phyloP scores from a whole-genome alignment of 1,140 invertebrate genomes.

The Leptonema lineaticorne region DNA sequence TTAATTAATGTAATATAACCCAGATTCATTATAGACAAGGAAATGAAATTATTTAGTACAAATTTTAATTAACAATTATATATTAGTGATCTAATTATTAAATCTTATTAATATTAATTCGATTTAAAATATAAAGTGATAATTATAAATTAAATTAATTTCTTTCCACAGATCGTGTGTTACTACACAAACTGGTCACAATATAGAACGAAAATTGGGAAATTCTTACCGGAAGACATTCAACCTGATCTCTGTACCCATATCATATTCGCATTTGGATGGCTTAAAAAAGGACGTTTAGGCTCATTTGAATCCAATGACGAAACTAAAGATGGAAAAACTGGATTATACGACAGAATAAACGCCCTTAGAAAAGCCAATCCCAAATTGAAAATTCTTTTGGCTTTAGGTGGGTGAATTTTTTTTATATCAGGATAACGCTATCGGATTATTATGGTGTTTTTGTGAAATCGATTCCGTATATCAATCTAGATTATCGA shows the following conservation, averaged over 20 bases:
- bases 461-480: background rate
- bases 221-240: slow-evolving; percentile 93
- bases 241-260: slow-evolving; percentile 94
- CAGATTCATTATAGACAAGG: too few species aligned
- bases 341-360: slow-evolving; percentile 85
- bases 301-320: slow-evolving; percentile 91
- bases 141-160: background rate
- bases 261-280: slow-evolving; percentile 94
- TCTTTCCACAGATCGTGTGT: slow-evolving; percentile 73
- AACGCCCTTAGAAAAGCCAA: slow-evolving; percentile 83
- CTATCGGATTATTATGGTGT: background rate
- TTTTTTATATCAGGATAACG: too few species aligned
- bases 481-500: slow-evolving; percentile 8
- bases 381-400: slow-evolving; percentile 82
- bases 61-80: background rate
- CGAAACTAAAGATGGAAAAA: slow-evolving; percentile 88
- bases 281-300: slow-evolving; percentile 92
- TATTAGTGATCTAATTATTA: background rate
- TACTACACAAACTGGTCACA: slow-evolving; percentile 99
- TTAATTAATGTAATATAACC: too few species aligned
- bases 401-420: slow-evolving; percentile 79
- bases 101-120: background rate
- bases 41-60: too few species aligned
- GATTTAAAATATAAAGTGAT: background rate
- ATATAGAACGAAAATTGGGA: slow-evolving; percentile 88